phyloP scores from a whole-genome alignment of 2,797 vertebrate genomes.

The Helostoma temminkii region DNA sequence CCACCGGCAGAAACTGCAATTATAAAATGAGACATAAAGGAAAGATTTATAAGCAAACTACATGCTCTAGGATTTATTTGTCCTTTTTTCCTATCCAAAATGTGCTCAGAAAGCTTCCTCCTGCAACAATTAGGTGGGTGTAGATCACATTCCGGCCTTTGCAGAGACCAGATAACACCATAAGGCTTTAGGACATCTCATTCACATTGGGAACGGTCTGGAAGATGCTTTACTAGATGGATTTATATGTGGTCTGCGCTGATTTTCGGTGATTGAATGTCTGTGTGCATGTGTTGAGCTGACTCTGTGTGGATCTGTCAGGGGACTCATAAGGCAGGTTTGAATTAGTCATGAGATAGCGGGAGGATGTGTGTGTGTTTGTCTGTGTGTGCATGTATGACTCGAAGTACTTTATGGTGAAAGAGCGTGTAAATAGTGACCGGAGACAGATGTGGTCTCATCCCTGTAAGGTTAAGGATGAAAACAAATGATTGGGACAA shows the following conservation, averaged over 20 bases:
- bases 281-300: constrained; percentile 82
- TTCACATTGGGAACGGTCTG: constrained; percentile 78
- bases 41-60: constrained; percentile 60
- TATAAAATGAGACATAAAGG: constrained; percentile 44
- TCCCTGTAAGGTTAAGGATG: constrained; percentile 71
- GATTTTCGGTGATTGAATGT: constrained; percentile 81
- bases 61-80: constrained; percentile 70
- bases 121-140: constrained; percentile 74
- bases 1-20: constrained; percentile 2
- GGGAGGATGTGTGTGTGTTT: constrained; percentile 57
- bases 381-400: constrained; percentile 53
- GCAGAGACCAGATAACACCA: constrained; percentile 67
- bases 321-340: constrained; percentile 83
- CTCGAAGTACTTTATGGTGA: constrained; percentile 76
- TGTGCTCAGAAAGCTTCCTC: constrained; percentile 72
- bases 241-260: constrained; percentile 77
- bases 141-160: constrained; percentile 77
- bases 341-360: constrained; percentile 82
- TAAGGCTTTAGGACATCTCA: constrained; percentile 77
- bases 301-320: constrained; percentile 72
- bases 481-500: constrained; percentile 68
- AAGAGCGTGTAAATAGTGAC: constrained; percentile 82
- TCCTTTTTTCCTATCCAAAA: constrained; percentile 58
- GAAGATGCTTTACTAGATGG: constrained; percentile 78
- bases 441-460: constrained; percentile 81